Percentiles rank a stretch among this genome's conserved stretches.
These are phyloP conservation scores for Melanostoma scalare DNA, from an alignment of 2,888 invertebrate species.

Conservation along the genomic window DNA sequence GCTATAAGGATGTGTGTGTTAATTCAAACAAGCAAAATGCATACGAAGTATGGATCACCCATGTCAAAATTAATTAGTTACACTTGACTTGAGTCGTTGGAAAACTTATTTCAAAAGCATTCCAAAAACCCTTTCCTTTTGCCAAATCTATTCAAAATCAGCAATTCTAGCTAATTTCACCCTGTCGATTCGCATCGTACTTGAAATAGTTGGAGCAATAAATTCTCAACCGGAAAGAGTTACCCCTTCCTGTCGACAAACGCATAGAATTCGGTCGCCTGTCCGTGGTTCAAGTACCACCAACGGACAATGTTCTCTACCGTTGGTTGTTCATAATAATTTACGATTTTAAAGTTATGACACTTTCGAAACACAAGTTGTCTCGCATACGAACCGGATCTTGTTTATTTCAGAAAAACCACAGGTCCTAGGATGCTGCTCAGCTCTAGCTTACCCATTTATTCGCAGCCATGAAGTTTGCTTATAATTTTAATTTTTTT, in stretches of 20 bases:
- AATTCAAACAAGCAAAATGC: neutral
- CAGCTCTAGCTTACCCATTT: conserved; percentile 8
- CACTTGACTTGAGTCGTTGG: conserved; percentile 52
- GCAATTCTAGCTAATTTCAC: neutral
- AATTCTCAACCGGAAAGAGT: too few relatives aligned
- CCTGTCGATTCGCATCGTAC: neutral
- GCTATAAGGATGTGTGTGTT: too few relatives aligned
- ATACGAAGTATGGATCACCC: conserved; percentile 14
- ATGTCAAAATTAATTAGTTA: conserved; percentile 63
- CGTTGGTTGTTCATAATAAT: conserved; percentile 54
- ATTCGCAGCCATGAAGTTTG: conserved; percentile 10
- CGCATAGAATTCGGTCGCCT: neutral
- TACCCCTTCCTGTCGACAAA: too few relatives aligned
- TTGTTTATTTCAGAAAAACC: neutral
- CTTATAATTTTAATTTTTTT: neutral
- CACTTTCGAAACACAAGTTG: conserved; percentile 23
- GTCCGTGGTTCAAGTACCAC: conserved; percentile 23
- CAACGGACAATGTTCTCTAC: conserved; percentile 33
- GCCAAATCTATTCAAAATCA: neutral
- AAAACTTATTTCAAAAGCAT: conserved; percentile 42
- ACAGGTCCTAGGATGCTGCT: conserved; percentile 12
- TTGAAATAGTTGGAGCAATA: too few relatives aligned
- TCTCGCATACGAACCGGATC: conserved; percentile 2
- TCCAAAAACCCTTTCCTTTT: conserved; percentile 1
- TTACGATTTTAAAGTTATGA: conserved; percentile 58